Conservation (phyloP, 2,888 invertebrate genomes). For the Eilema sororculum region DNA sequence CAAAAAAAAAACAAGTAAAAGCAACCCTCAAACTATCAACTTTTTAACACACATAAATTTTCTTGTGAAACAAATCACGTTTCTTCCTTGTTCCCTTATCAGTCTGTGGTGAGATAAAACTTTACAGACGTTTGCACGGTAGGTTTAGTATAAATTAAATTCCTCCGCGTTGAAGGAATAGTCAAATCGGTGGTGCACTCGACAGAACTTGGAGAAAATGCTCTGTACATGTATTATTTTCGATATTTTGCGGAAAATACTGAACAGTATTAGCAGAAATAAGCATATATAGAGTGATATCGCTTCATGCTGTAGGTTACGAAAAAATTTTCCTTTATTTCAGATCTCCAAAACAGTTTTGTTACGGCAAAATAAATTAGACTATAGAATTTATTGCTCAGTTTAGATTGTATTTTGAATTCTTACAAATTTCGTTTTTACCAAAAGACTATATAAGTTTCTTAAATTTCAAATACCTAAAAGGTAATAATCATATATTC, state of each 20-base stretch:
- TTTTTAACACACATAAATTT: slow-evolving; percentile 41
- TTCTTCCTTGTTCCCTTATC: slow-evolving; percentile 53
- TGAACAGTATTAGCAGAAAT: not conserved
- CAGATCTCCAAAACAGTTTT: no score
- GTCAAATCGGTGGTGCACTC: slow-evolving; percentile 48
- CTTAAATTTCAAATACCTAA: no score
- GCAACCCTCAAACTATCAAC: slow-evolving; percentile 9
- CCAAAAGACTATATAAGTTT: no score
- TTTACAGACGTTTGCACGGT: slow-evolving; percentile 54
- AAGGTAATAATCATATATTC: no score
- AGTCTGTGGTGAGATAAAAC: slow-evolving; percentile 60
- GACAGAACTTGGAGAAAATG: slow-evolving; percentile 34
- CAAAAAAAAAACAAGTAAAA: not conserved
- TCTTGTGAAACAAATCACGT: slow-evolving; percentile 49
- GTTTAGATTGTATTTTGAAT: no score
- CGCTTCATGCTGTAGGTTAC: not conserved
- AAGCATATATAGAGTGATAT: not conserved
- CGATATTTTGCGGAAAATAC: slow-evolving; percentile 15
- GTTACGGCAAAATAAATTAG: no score
- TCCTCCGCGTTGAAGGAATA: slow-evolving; percentile 57
- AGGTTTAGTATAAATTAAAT: slow-evolving; percentile 65
- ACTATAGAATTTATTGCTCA: no score
- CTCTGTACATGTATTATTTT: slow-evolving; percentile 19
- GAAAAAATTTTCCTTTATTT: no score
- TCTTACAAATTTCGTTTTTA: no score